These are phyloP conservation scores for Procapra przewalskii DNA, from an alignment of 2,113 vertebrate genomes.

Conservation along the genomic window DNA sequence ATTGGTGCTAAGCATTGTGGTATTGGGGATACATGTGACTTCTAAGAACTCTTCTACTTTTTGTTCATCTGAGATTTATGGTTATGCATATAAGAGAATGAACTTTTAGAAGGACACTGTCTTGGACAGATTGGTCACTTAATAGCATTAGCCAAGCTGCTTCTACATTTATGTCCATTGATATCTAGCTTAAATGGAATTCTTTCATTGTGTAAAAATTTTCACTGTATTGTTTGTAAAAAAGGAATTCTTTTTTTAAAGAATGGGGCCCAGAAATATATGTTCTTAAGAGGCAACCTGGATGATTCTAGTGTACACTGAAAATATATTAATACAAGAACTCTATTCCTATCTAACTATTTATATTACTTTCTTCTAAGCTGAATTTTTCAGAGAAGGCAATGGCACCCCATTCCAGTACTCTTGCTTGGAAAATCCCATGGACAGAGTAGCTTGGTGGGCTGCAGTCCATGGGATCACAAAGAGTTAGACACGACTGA, in stretches of 20 bases:
- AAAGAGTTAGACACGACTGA: too few species aligned
- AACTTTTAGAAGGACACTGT: background rate
- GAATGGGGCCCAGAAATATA: background rate
- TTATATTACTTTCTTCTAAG: background rate
- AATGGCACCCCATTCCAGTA: too few species aligned
- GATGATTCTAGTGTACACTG: background rate
- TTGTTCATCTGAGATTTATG: background rate
- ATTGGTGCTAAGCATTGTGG: background rate
- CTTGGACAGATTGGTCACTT: background rate
- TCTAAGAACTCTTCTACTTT: background rate
- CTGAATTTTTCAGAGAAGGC: background rate
- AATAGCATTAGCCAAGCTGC: background rate
- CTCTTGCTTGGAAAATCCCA: too few species aligned
- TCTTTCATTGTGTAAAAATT: background rate
- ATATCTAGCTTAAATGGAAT: background rate
- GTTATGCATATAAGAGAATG: background rate
- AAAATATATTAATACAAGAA: background rate
- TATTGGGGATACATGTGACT: background rate
- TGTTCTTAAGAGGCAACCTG: background rate
- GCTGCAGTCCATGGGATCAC: too few species aligned
- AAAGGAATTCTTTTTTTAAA: background rate
- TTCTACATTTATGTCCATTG: background rate
- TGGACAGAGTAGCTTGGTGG: too few species aligned
- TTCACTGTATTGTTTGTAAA: background rate
- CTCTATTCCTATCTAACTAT: background rate